A percentile compares a stretch with the other conserved stretches of the same genome.
Conservation (phyloP, 2,113 vertebrate genomes). For the Myrmophylax atrothorax region DNA sequence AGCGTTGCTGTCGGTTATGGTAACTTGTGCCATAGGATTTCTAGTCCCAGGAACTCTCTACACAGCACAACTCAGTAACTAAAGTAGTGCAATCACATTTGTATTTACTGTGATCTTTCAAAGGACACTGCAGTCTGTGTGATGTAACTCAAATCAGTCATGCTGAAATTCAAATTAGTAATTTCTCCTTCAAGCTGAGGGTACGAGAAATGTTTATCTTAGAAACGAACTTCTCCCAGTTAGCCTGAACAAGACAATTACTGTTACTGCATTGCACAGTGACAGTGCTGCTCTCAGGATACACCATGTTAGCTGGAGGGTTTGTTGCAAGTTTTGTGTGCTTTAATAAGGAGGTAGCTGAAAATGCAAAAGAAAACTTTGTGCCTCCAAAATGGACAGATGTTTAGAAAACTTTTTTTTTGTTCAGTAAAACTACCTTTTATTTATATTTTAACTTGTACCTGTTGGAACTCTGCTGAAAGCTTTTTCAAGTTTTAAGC, state of each 20-base stretch:
- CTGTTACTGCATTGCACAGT: neutral
- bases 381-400: neutral
- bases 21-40: neutral
- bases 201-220: neutral
- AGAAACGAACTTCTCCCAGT: neutral
- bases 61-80: neutral
- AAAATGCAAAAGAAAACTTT: neutral
- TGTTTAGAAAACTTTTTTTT: neutral
- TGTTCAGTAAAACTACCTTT: neutral
- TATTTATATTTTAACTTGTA: neutral
- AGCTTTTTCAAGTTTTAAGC: neutral
- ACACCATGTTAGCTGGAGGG: neutral
- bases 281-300: neutral
- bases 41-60: neutral
- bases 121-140: neutral
- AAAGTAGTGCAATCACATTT: neutral
- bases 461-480: neutral
- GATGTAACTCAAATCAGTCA: neutral
- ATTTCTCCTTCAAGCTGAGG: neutral
- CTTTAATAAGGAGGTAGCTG: neutral
- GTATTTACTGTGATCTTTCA: neutral
- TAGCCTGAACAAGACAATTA: neutral
- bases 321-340: neutral
- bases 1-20: neutral
- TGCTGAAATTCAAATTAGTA: constrained; percentile 3